Evolutionary conservation across 2,113 vertebrate genomes (phyloP).

Genomic region (Erythrolamprus reginae): DNA sequence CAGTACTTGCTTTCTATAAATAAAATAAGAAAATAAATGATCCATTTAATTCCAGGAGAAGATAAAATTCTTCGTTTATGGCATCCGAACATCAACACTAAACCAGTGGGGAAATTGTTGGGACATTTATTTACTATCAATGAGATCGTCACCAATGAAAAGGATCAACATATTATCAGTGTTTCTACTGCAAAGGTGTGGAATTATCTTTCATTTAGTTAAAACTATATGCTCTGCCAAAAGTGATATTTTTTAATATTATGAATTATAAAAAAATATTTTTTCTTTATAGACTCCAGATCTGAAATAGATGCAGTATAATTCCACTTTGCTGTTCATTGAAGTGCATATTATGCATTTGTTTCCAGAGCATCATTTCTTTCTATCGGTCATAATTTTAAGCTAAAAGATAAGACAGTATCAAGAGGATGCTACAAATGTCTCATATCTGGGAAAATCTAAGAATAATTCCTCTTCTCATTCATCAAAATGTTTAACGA

Average conservation of each 20-base stretch:
- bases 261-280: background rate
- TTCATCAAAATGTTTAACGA: background rate
- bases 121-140: conserved; percentile 65
- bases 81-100: conserved; percentile 66
- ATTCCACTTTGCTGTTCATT: background rate
- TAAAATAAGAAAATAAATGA: background rate
- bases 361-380: background rate
- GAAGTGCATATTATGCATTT: background rate
- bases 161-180: conserved; percentile 71
- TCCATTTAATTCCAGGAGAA: conserved; percentile 48
- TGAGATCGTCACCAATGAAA: conserved; percentile 69
- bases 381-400: background rate
- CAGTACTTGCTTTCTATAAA: background rate
- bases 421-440: background rate
- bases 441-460: background rate
- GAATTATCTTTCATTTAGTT: background rate
- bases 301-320: background rate
- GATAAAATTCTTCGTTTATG: conserved; percentile 70
- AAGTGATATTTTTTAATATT: background rate
- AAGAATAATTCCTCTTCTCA: background rate
- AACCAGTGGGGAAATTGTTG: conserved; percentile 63
- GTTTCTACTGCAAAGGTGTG: conserved; percentile 70
- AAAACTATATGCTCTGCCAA: background rate
- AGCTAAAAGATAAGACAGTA: background rate
- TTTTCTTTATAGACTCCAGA: background rate